Conservation (phyloP, 1,140 invertebrate genomes). For the Tetramorium simillimum region DNA sequence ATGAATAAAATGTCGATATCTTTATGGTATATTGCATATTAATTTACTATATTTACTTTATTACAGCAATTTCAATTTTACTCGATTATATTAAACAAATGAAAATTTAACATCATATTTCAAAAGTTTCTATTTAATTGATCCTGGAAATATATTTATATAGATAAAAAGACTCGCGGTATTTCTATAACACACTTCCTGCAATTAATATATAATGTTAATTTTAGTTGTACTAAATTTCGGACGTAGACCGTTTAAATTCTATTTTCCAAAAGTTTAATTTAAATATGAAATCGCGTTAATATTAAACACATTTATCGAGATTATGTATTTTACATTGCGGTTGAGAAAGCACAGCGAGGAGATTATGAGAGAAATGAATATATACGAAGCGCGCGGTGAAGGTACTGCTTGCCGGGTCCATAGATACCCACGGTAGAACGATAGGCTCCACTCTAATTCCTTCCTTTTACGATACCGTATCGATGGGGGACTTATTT, state of each 20-base stretch:
- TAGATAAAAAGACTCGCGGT: background rate
- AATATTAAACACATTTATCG: background rate
- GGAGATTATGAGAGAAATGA: background rate
- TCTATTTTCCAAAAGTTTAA: background rate
- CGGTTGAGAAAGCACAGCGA: background rate
- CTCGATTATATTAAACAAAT: background rate
- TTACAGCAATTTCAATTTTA: slow-evolving; percentile 5
- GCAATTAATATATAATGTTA: background rate
- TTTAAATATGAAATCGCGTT: slow-evolving; percentile 2
- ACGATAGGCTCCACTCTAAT: slow-evolving; percentile 33
- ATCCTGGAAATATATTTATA: background rate
- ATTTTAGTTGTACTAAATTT: background rate
- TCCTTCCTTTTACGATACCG: slow-evolving; percentile 21
- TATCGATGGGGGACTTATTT: slow-evolving; percentile 23
- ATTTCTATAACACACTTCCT: background rate
- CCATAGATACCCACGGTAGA: background rate
- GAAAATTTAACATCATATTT: slow-evolving; percentile 17
- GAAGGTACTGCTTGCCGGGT: background rate
- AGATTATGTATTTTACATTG: background rate
- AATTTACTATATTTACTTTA: slow-evolving; percentile 20
- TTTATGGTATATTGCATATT: slow-evolving; percentile 5
- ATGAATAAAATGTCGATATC: background rate
- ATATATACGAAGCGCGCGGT: background rate
- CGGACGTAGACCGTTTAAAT: background rate
- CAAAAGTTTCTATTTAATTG: background rate